Conservation (phyloP, 2,888 invertebrate genomes). For the Drosophila nigritarsus region DNA sequence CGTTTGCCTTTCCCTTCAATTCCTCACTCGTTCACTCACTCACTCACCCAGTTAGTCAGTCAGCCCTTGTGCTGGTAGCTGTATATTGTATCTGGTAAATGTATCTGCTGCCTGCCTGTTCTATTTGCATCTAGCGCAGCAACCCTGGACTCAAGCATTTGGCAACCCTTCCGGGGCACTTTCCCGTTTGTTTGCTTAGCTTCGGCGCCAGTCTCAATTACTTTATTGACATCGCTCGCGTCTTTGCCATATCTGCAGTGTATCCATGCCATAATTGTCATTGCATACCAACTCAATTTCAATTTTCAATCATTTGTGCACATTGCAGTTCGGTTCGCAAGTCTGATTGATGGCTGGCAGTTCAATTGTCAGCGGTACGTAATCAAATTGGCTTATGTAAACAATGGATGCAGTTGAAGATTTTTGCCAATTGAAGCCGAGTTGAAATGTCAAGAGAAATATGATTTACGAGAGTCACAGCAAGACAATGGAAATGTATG, state of each 20-base stretch:
- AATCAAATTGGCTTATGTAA: constrained; percentile 76
- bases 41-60: constrained; percentile 24
- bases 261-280: constrained; percentile 49
- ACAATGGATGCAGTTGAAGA: constrained; percentile 46
- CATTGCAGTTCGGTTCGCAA: constrained; percentile 1
- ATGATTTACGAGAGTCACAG: constrained; percentile 54
- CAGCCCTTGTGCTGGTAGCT: constrained; percentile 22
- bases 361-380: constrained; percentile 67
- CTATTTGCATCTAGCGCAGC: constrained; percentile 54
- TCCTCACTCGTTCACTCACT: constrained; percentile 28
- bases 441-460: constrained; percentile 75
- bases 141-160: constrained; percentile 28
- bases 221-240: constrained; percentile 69
- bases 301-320: constrained; percentile 22
- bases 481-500: constrained; percentile 21
- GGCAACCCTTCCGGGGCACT: constrained; percentile 46
- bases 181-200: constrained; percentile 53
- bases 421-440: constrained; percentile 55
- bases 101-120: constrained; percentile 25
- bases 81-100: constrained; percentile 22
- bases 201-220: constrained; percentile 77
- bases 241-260: constrained; percentile 18
- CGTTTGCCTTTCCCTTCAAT: constrained; percentile 34
- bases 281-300: constrained; percentile 44
- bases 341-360: constrained; percentile 71